Base-by-base conservation (phyloP, 1,140 invertebrate genomes). In the Diplogasteroides magnus region DNA sequence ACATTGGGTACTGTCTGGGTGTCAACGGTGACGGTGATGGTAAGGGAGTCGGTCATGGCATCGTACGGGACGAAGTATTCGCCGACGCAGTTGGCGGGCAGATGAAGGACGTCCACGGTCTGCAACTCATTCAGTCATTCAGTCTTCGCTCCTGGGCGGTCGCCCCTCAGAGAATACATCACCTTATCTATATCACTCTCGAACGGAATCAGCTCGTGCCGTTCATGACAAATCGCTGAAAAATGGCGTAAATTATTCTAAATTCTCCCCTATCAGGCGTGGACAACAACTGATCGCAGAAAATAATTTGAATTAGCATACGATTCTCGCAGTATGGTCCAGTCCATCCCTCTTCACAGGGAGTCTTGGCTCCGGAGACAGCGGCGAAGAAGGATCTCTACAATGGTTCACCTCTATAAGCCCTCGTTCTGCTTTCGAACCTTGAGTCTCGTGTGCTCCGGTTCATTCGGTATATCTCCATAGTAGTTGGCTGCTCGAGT, bases 261-360 rank as follows among this genome's bases (percentile, higher is more conserved):
- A 6, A 6, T 48, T 19, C 19, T 48, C 37, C 6, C 37, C 6
- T 48, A 19, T 19, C 19, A 6, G 6, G n/a, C n/a, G n/a, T 19
- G 6, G 19, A 19, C 19, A 6, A 19, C 6, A 11, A 6, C 19
- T 6, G 6, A 11, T 48, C 19, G 37, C 37, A 11, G 19, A 19
- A 48, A 19, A 48, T 6, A 6, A 19, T 19, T 48, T 19, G 37
- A 19, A 48, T 11, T 48, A 19, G 37, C 72, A 31, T 64, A 74
- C 73, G 73, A 61, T 66, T 71, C 65, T 75, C 74, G 59, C 73
- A 75, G 68, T 55, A 75, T 57, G 62, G 58, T 59, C 75, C 75
- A 28, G 75, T 76, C 75, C 75, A 76, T 29, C 69, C 74, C 28
- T 61, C 57, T n/a, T 76, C 67, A 57, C 75, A 76, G 15, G 48